phyloP scores from a whole-genome alignment of 2,113 vertebrate species.

The Anoura caudifer region DNA sequence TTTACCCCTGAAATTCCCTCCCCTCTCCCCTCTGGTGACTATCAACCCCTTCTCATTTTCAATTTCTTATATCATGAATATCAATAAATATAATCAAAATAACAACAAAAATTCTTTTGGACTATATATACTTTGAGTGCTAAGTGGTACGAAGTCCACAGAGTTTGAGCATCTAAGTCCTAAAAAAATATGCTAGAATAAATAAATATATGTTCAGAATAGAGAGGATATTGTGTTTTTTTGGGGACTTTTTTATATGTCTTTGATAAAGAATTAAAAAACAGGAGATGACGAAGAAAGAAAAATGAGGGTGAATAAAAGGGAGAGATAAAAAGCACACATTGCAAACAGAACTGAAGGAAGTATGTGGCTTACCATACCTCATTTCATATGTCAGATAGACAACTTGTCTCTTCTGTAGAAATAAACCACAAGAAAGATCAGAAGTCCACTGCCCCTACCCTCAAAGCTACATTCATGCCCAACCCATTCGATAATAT shows the following conservation, averaged over 20 bases:
- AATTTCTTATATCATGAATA: not conserved
- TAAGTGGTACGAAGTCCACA: not conserved
- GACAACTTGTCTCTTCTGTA: not conserved
- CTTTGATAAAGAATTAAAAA: not conserved
- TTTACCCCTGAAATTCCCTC: no score
- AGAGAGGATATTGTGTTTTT: not conserved
- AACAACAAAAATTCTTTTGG: not conserved
- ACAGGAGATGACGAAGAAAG: not conserved
- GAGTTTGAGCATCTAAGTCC: not conserved
- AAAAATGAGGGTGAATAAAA: not conserved
- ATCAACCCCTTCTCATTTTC: not conserved
- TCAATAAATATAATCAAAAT: not conserved
- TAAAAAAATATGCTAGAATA: no score
- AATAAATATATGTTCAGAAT: not conserved
- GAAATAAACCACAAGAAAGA: not conserved
- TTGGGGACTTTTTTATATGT: not conserved
- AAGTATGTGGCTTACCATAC: not conserved
- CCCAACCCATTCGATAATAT: not conserved
- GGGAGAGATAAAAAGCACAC: not conserved
- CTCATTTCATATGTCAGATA: not conserved
- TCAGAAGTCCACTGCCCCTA: not conserved
- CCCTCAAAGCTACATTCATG: not conserved
- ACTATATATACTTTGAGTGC: not conserved
- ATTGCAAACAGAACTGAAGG: not conserved
- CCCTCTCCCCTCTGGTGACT: no score